Conservation (phyloP, 2,888 invertebrate genomes). For the Noctua fimbriata region DNA sequence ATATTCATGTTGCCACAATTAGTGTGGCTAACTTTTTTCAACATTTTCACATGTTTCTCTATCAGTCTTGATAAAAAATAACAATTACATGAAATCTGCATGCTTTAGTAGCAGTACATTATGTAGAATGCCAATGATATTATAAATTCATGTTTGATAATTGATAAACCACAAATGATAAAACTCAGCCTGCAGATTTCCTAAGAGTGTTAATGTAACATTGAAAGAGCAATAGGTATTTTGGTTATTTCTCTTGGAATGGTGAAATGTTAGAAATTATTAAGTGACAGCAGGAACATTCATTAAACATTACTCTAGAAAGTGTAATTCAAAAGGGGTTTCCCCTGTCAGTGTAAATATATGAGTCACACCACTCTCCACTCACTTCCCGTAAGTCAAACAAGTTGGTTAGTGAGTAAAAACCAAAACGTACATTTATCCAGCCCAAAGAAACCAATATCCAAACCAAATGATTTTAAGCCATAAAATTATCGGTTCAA, state of each 20-base stretch:
- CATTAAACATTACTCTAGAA: background rate
- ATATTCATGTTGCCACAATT: slow-evolving; percentile 14
- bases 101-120: background rate
- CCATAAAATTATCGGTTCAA: background rate
- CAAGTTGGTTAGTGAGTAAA: slow-evolving; percentile 19
- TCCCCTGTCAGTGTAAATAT: slow-evolving; percentile 2
- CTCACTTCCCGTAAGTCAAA: background rate
- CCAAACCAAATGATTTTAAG: slow-evolving; percentile 7
- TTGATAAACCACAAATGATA: background rate
- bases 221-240: background rate
- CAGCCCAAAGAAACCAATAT: slow-evolving; percentile 1
- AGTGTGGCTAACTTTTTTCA: background rate
- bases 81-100: background rate
- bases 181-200: background rate
- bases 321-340: background rate
- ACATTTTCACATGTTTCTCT: background rate
- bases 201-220: background rate
- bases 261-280: background rate
- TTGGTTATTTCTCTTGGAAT: background rate
- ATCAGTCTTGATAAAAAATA: background rate
- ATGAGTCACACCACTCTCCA: slow-evolving; percentile 21
- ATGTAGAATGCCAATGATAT: background rate
- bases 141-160: background rate
- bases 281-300: slow-evolving; percentile 6
- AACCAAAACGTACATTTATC: slow-evolving; percentile 1